A percentile compares a stretch with the other conserved stretches of the same genome.
Conservation (phyloP, 2,113 vertebrate species). For the Zootoca vivipara region DNA sequence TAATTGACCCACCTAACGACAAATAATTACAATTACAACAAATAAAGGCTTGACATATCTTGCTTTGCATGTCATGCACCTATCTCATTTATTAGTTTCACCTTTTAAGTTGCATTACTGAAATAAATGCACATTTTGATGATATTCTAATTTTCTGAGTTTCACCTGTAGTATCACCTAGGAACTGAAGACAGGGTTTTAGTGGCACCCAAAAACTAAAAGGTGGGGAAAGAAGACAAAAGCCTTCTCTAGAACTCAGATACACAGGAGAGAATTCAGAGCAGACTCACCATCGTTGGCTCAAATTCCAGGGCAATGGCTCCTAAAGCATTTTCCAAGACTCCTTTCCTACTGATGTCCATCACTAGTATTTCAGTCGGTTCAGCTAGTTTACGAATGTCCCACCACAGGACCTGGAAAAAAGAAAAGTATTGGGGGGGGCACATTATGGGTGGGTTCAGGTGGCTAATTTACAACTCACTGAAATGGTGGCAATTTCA, state of each 20-base stretch:
- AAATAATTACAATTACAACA: too few species aligned
- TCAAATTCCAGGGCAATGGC: constrained; percentile 89
- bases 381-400: constrained; percentile 86
- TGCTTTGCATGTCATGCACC: too few species aligned
- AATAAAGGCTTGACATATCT: too few species aligned
- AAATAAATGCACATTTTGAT: too few species aligned
- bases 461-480: neutral
- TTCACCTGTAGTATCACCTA: neutral
- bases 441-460: neutral
- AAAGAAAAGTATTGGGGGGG: neutral
- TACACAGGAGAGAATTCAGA: neutral
- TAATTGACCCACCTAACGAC: too few species aligned
- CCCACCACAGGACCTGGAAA: constrained; percentile 93
- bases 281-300: constrained; percentile 83
- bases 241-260: neutral
- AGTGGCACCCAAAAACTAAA: neutral
- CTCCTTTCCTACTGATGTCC: constrained; percentile 82
- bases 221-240: neutral
- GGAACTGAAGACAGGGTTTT: neutral
- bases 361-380: constrained; percentile 87
- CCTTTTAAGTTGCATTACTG: too few species aligned
- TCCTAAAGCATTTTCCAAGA: constrained; percentile 83
- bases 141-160: too few species aligned
- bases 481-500: neutral
- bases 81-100: too few species aligned